Percentiles rank a stretch among this genome's conserved stretches.
These are phyloP conservation scores for Zonitis immaculata DNA, from an alignment of 2,888 invertebrate genomes.

Conservation along the genomic window DNA sequence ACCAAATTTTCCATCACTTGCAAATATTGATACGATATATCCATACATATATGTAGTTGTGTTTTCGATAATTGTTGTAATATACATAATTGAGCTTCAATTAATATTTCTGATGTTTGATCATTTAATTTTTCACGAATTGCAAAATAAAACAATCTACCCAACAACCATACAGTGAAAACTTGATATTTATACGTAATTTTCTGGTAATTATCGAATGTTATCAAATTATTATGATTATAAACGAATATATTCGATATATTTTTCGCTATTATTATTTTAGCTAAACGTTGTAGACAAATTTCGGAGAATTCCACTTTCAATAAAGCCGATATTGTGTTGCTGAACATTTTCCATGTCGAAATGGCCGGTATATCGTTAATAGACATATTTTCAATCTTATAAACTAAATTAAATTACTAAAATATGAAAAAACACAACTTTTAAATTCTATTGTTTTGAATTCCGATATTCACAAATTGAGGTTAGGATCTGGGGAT, in stretches of 20 bases:
- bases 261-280: constrained; percentile 57
- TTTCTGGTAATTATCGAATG: constrained; percentile 49
- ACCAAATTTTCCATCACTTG: constrained; percentile 48
- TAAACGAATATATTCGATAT: constrained; percentile 56
- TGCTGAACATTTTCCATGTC: constrained; percentile 62
- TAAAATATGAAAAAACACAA: neutral
- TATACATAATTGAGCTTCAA: constrained; percentile 56
- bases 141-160: constrained; percentile 62
- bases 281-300: constrained; percentile 55
- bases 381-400: neutral
- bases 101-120: constrained; percentile 53
- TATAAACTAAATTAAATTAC: too few species aligned
- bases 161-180: constrained; percentile 64
- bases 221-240: constrained; percentile 48
- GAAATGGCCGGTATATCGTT: constrained; percentile 41
- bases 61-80: constrained; percentile 52
- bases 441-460: neutral
- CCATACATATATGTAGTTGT: constrained; percentile 51
- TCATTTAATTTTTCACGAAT: constrained; percentile 51
- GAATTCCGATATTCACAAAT: too few species aligned
- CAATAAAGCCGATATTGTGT: constrained; percentile 56
- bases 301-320: constrained; percentile 55
- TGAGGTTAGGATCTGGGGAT: too few species aligned
- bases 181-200: constrained; percentile 45
- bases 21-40: constrained; percentile 52